Percentiles rank a stretch among this genome's conserved stretches.
phyloP scores from a whole-genome alignment of 2,888 invertebrate species.

The Laspeyria flexula region DNA sequence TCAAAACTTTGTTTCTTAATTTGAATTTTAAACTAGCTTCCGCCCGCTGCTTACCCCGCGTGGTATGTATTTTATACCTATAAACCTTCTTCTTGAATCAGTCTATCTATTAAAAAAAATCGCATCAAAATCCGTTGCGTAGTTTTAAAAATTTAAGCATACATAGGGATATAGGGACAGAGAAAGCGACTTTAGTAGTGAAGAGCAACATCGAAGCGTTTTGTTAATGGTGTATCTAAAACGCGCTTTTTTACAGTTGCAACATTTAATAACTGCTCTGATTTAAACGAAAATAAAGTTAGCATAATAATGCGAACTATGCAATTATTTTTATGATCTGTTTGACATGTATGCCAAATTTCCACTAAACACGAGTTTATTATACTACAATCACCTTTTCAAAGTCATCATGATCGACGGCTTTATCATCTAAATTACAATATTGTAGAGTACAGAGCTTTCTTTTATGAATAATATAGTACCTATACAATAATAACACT shows the following conservation, averaged over 20 bases:
- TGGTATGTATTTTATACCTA: too few species aligned
- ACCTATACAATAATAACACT: background rate
- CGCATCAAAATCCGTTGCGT: too few species aligned
- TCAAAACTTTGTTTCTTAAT: background rate
- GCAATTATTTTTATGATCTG: constrained; percentile 25
- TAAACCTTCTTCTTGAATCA: too few species aligned
- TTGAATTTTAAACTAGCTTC: too few species aligned
- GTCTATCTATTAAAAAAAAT: too few species aligned
- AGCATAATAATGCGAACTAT: background rate
- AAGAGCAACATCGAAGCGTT: background rate
- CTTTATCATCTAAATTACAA: background rate
- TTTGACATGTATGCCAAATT: constrained; percentile 19
- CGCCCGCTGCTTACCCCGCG: too few species aligned
- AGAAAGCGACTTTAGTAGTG: too few species aligned
- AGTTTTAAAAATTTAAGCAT: too few species aligned
- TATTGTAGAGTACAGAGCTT: background rate
- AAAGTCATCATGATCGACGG: constrained; percentile 8
- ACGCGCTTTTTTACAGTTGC: constrained; percentile 6
- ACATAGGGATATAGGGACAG: too few species aligned
- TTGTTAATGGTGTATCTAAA: background rate
- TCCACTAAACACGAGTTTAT: background rate
- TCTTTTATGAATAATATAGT: background rate
- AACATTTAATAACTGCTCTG: constrained; percentile 7
- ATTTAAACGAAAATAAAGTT: background rate
- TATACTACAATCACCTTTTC: constrained; percentile 1